Evolutionary conservation across 2,113 vertebrate genomes (phyloP), one percentile per base, ranked within the genome.

Genomic region (Lophochroa leadbeateri): DNA sequence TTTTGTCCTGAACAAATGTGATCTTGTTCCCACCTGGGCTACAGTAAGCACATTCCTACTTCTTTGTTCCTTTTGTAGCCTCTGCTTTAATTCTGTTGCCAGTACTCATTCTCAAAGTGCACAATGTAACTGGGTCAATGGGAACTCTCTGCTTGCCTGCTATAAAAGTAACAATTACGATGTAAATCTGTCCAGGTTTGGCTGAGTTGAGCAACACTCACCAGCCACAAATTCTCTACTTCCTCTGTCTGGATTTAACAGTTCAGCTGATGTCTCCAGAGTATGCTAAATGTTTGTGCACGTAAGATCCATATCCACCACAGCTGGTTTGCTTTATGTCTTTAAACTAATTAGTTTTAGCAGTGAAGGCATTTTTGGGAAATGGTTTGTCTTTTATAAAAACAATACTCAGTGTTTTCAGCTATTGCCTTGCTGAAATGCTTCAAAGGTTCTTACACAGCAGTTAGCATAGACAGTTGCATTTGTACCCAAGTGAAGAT

Each of bases 1-100:
- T 95, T 99, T 99, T 95, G 99, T 99, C 81, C 98, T 99, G 23
- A 99, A 99, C 96, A 99, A 99, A 86, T 99, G 99, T 97, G 99
- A 99, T 92, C 99, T 99, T 55, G 97, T 99, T 97, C 99, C 99
- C 47, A 98, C 99, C 72, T 99, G 99, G 99, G 99, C 98, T 80
- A 99, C 99, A 19, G 99, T 99, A 97, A 98, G 98, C 96, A 88
- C 31, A 31, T 20, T 70, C 44, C 47, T 82, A 49, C 41, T 67
- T 31, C 69, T 90, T 71, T 83, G 71, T 91, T 78, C 37, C 72
- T 88, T 65, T 43, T 77, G 82, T 61, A 64, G 67, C 75, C 57
- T 86, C 46, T 80, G 35, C 76, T 65, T 67, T 23, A 67, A 39
- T 79, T 55, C 71, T 2, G 2, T 35, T 86, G 80, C 92, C 82